Conservation (phyloP, 2,797 vertebrate species). For the Graptemys geographica region DNA sequence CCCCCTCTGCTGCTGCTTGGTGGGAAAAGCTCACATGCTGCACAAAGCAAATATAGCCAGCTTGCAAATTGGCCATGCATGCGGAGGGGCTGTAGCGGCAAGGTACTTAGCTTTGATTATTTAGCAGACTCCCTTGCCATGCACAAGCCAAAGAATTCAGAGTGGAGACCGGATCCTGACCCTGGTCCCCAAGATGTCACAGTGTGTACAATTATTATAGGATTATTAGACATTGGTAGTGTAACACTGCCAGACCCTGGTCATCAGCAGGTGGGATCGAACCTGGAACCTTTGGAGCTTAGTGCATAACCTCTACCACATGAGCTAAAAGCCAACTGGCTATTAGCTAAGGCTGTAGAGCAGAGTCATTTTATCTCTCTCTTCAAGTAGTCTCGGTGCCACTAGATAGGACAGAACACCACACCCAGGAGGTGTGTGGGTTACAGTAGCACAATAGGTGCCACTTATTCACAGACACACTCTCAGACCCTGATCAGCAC, state of each 20-base stretch:
- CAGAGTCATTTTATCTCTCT: no score
- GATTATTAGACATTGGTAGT: accelerated
- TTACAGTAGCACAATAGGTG: background rate
- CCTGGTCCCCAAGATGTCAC: background rate
- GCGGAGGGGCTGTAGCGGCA: background rate
- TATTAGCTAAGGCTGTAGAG: no score
- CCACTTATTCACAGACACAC: background rate
- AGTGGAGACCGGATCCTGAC: background rate
- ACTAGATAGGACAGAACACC: no score
- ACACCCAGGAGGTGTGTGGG: no score
- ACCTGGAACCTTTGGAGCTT: no score
- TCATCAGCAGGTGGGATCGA: no score
- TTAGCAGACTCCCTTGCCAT: background rate
- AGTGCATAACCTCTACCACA: no score
- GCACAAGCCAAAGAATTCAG: slow-evolving; percentile 27
- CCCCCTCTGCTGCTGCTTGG: background rate
- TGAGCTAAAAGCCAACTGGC: no score
- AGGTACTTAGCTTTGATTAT: background rate
- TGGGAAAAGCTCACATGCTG: background rate
- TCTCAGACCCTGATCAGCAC: background rate
- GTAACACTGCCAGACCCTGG: no score
- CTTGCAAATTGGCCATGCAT: slow-evolving; percentile 13
- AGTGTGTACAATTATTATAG: background rate
- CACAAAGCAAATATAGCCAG: background rate
- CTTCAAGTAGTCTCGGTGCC: no score